Evolutionary conservation across 2,888 invertebrate species (phyloP).

Genomic region (Stenolophus ochropezus): DNA sequence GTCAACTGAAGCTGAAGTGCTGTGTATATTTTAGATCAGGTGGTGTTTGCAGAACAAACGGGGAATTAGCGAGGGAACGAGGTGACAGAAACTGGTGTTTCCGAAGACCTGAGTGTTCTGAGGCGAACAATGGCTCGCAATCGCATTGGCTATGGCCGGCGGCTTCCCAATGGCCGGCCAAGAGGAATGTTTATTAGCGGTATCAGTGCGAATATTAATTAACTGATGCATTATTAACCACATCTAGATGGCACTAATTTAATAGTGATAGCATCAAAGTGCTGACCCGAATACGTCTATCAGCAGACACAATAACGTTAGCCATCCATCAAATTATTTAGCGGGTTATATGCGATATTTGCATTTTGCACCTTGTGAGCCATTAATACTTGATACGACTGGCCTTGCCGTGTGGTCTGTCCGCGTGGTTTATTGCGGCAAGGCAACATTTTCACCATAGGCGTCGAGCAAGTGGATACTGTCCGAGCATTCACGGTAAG

Average conservation of each 20-base stretch:
- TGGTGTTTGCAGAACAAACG: background rate
- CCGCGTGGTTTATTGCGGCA: background rate
- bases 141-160: background rate
- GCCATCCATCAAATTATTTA: slow-evolving; percentile 56
- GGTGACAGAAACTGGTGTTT: background rate
- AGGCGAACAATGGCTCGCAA: slow-evolving; percentile 17
- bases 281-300: slow-evolving; percentile 57
- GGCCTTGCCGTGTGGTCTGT: background rate
- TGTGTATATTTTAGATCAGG: background rate
- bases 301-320: slow-evolving; percentile 36
- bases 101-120: background rate
- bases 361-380: slow-evolving; percentile 37
- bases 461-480: background rate
- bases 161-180: slow-evolving; percentile 9
- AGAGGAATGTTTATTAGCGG: slow-evolving; percentile 57
- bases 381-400: slow-evolving; percentile 16
- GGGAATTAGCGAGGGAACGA: background rate
- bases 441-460: background rate
- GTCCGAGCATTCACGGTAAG: background rate
- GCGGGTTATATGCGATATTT: slow-evolving; percentile 37
- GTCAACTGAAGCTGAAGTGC: too few species aligned
- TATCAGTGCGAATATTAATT: slow-evolving; percentile 59
- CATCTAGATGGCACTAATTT: slow-evolving; percentile 59
- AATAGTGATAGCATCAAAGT: slow-evolving; percentile 59
- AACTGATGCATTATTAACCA: slow-evolving; percentile 60